Base-by-base conservation (phyloP, 2,888 invertebrate species). In the Polyommatus iphigenia region DNA sequence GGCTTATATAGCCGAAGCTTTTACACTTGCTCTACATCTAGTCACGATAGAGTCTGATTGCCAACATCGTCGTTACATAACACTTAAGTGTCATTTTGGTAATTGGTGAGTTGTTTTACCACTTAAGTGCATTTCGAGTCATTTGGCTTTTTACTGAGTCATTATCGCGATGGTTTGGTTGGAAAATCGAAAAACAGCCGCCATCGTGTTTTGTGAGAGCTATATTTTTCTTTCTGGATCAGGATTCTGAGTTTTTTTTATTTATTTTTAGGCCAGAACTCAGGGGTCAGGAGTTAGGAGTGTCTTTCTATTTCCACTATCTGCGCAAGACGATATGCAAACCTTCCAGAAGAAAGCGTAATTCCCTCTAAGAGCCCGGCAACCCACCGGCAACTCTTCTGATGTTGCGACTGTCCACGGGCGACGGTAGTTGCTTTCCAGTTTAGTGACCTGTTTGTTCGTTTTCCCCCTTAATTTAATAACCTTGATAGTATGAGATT, bases 41-140 rank as follows among this genome's bases (percentile, higher is more conserved):
- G 81, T 82, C 82, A 82, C 82, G 81, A 79, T 80, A 77, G 76
- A 73, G 77, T 79, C 78, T 78, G 80, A 79, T 80, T 79, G 76
- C 80, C 81, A 79, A 50, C 72, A 29, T 71, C 62, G 24, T 79
- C 79, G 80, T 82, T 81, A 77, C 79, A 77, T 77, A 82, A 80
- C 73, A 77, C 77, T 79, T 78, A 79, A 82, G 78, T 79, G 79
- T 75, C 67, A 77, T 77, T 77, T 71, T 20, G 57, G 41, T 72
- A 73, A 77, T 78, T 78, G 78, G 73, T 78, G 46, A 72, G 73
- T 73, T 78, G 78, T 73, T 78, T 72, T 73, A 78, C 77, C 72
- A 73, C 73, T 78, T 78, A 78, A 72, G 77, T 78, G 72, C 72
- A 57, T 72, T 71, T 73, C 24, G 24, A 73, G 41, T 75, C 24